Evolutionary conservation across 2,797 vertebrate genomes (phyloP), one percentile per base, ranked within the genome.

Genomic region (Euphonia xanthogaster): DNA sequence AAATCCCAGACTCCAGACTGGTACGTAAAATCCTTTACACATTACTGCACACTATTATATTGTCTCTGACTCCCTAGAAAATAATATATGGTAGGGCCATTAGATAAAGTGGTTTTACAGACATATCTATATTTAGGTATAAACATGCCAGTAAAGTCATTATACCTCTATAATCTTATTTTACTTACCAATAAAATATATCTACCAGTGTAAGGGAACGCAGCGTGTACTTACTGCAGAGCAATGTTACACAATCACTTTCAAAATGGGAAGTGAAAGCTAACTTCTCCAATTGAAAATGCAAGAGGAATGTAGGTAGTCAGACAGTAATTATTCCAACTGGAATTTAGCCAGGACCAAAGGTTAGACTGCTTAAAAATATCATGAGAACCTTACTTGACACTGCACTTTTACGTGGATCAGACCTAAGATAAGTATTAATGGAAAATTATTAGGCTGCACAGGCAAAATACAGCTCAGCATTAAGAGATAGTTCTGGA

Each of bases 351-450:
- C 95, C 93, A 96, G 80, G 93, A 92, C 90, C 81, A 93, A 96
- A 96, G 85, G 95, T 94, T 94, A 96, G 86, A 75, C 79, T 87
- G 83, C 73, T 96, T 94, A 73, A 97, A 96, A 97, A 96, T 95
- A 91, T 88, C 73, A 80, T 10, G 20, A 90, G 83, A 93, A 92
- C 88, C 79, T 97, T 91, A 96, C 87, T 94, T 95, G 95, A 96
- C 94, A 92, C 82, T 82, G 60, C 60, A 96, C 75, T 96, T 96
- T 94, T 83, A 89, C 10, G 24, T 87, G 91, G 79, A 92, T 92
- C 84, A 93, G 78, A 88, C 78, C 68, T 94, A 87, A 94, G 71
- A 35, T 71, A 93, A 88, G 88, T 87, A 97, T 90, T 96, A 96
- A 94, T 94, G 93, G 93, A 93, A 97, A 93, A 93, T 66, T 87